These are phyloP conservation scores for Synanthedon tipuliformis DNA, from an alignment of 2,888 invertebrate genomes.

Conservation along the genomic window DNA sequence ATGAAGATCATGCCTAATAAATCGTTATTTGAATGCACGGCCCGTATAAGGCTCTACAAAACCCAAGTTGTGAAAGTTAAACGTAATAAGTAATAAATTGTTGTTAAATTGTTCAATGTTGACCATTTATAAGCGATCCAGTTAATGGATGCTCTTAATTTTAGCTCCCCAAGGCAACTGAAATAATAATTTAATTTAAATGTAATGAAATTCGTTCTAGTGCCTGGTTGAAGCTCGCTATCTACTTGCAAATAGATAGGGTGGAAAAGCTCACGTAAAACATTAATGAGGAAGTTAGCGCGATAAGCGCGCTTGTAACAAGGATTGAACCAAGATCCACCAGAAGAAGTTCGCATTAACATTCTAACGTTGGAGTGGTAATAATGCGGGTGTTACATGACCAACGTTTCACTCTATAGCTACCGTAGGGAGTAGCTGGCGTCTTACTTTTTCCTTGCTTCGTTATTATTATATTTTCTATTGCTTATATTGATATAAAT, in stretches of 20 bases:
- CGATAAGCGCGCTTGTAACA: conserved; percentile 38
- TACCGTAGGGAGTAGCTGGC: conserved; percentile 21
- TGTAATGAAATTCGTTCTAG: background rate
- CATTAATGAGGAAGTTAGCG: conserved; percentile 37
- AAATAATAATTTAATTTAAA: background rate
- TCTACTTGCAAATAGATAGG: background rate
- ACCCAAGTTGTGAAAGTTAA: too few relatives aligned
- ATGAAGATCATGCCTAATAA: too few relatives aligned
- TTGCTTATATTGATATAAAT: too few relatives aligned
- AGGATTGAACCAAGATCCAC: conserved; percentile 32
- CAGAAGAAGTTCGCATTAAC: conserved; percentile 33
- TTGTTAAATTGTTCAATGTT: conserved; percentile 1
- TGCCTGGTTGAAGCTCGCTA: background rate
- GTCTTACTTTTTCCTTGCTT: too few relatives aligned
- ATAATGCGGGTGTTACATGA: conserved; percentile 46
- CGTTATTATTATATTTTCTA: too few relatives aligned
- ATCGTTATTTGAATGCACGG: too few relatives aligned
- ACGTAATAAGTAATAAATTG: conserved; percentile 13
- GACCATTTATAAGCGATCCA: background rate
- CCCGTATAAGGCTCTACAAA: too few relatives aligned
- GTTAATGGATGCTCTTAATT: background rate
- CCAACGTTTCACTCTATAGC: conserved; percentile 39
- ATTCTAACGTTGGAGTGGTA: conserved; percentile 36
- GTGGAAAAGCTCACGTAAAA: conserved; percentile 26
- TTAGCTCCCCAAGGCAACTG: background rate